Evolutionary conservation across 2,888 invertebrate genomes (phyloP).

Genomic region (Metallyticus violacea): DNA sequence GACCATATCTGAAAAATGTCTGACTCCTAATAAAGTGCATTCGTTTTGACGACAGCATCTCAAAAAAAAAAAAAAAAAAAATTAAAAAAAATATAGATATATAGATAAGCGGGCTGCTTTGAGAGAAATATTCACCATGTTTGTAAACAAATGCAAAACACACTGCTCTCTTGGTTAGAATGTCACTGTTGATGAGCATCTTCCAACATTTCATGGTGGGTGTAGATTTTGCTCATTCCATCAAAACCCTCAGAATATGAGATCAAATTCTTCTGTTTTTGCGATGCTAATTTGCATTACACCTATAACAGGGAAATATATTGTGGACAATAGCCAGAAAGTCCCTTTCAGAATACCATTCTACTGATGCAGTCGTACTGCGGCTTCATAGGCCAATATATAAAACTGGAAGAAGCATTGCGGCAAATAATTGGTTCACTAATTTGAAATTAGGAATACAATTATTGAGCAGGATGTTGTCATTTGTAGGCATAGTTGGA

Average conservation of each 20-base stretch:
- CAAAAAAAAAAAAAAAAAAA: too few relatives aligned
- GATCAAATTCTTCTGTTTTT: conserved; percentile 38
- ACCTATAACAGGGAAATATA: conserved; percentile 30
- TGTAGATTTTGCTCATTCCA: too few relatives aligned
- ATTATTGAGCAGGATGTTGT: conserved; percentile 21
- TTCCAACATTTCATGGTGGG: too few relatives aligned
- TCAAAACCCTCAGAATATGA: conserved; percentile 39
- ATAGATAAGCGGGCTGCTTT: too few relatives aligned
- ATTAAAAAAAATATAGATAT: too few relatives aligned
- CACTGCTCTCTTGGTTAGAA: too few relatives aligned
- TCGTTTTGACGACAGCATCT: too few relatives aligned
- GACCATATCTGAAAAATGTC: too few relatives aligned
- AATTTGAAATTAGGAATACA: conserved; percentile 26
- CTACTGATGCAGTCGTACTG: conserved; percentile 32
- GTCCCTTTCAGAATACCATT: conserved; percentile 34
- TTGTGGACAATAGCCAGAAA: conserved; percentile 18
- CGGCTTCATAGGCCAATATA: conserved; percentile 30
- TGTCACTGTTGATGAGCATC: too few relatives aligned
- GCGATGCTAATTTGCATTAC: conserved; percentile 33
- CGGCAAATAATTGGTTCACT: conserved; percentile 31
- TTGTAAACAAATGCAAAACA: too few relatives aligned
- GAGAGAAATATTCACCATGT: too few relatives aligned
- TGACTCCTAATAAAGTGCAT: too few relatives aligned
- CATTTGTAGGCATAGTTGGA: conserved; percentile 29
- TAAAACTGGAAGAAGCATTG: conserved; percentile 33